Base-by-base conservation (phyloP, 2,797 vertebrate genomes). In the Kryptopterus vitreolus region DNA sequence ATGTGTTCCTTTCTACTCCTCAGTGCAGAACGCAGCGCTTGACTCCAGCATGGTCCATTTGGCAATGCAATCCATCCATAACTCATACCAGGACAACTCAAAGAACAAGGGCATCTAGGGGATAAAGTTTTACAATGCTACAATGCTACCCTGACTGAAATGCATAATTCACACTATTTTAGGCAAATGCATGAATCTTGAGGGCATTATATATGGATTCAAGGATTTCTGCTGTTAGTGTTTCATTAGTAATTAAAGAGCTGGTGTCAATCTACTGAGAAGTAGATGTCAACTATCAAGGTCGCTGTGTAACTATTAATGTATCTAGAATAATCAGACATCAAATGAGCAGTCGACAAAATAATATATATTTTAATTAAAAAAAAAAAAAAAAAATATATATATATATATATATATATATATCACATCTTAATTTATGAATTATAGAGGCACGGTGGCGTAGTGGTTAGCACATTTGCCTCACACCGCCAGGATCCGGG, bases 21-120 rank as follows among this genome's bases (percentile, higher is more conserved):
- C 89, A 85, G 88, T 87, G 84, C 85, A 91, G 87, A 91, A 92
- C 75, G 85, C 88, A 90, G 89, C 87, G 87, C 91, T 85, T 58
- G 88, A 90, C 91, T 91, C 90, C 90, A 91, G 92, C 92, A 93
- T 62, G 92, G 93, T 90, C 93, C 93, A 93, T 94, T 93, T 93
- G 93, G 92, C 92, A 91, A 90, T 85, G 88, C 88, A 89, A 92
- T 90, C 91, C 89, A 90, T 88, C 91, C 92, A 93, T 94, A 91
- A 93, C 91, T 94, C 93, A 94, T 90, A 84, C 85, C 86, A 91
- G 90, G 90, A 85, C 87, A 86, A 91, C 91, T 92, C 90, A 87
- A 91, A 92, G 90, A 92, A 92, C 92, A 93, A 94, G 93, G 94
- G 89, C 92, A 88, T 82, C 83, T 88, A 91, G 91, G 90, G 92